Evolutionary conservation across 2,113 vertebrate species (phyloP).

Genomic region (Orientallactaga bullata): DNA sequence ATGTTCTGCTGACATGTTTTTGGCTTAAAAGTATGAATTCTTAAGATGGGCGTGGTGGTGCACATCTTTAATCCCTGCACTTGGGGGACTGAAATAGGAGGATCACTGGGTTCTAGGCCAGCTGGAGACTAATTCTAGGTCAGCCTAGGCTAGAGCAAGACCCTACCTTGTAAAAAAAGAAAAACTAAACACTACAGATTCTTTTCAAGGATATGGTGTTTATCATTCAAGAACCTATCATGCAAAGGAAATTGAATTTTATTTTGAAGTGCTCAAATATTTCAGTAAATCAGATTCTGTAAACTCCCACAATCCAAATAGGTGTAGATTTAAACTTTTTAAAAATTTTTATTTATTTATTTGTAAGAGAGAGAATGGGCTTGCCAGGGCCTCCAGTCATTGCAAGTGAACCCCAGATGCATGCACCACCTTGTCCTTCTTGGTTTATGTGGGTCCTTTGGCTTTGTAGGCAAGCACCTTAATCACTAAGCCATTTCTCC

Average conservation of each 20-base stretch:
- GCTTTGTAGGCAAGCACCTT: no score
- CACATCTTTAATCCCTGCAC: no score
- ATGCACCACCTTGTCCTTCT: no score
- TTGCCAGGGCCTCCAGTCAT: no score
- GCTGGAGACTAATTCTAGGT: no score
- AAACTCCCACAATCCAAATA: conserved; percentile 26
- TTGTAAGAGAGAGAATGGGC: background rate
- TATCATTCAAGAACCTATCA: conserved; percentile 43
- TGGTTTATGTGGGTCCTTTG: background rate
- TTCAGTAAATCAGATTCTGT: background rate
- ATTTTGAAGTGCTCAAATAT: conserved; percentile 53
- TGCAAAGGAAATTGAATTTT: conserved; percentile 14
- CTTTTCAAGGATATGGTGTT: conserved; percentile 17
- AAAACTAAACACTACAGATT: background rate
- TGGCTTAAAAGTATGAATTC: background rate
- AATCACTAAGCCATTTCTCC: no score
- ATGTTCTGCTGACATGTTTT: conserved; percentile 22
- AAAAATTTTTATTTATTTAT: background rate
- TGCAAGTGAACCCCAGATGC: no score
- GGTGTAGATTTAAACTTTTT: background rate
- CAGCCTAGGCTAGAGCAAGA: no score
- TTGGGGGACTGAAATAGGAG: no score
- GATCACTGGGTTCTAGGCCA: no score
- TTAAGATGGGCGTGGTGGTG: no score
- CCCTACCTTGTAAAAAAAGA: no score